phyloP scores from a whole-genome alignment of 2,113 vertebrate genomes.

The Burhinus oedicnemus region DNA sequence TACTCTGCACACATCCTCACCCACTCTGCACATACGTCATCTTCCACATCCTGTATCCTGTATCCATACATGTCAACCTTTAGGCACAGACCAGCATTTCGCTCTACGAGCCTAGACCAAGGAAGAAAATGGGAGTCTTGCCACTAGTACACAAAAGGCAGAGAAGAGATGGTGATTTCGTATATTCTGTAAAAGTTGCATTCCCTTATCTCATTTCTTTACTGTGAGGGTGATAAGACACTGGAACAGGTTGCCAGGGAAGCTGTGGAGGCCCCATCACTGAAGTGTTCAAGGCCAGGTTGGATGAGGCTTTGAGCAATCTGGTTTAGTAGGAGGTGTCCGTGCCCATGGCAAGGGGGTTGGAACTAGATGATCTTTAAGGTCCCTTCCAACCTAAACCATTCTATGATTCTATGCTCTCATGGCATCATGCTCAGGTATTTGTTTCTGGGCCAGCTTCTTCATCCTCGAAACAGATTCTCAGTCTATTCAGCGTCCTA shows the following conservation, averaged over 20 bases:
- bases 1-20: not conserved
- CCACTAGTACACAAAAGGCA: not conserved
- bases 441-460: not conserved
- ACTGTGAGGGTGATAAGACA: too few species aligned
- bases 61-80: not conserved
- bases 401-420: not conserved
- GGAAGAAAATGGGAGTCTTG: not conserved
- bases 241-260: too few species aligned
- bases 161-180: not conserved
- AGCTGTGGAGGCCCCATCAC: too few species aligned
- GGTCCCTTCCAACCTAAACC: too few species aligned
- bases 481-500: not conserved
- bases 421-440: not conserved
- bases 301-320: too few species aligned
- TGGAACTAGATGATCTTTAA: too few species aligned
- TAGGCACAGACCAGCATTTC: not conserved
- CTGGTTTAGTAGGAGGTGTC: too few species aligned
- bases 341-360: too few species aligned
- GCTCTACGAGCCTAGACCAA: not conserved
- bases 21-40: not conserved
- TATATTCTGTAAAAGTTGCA: not conserved
- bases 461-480: not conserved
- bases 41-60: not conserved
- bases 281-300: too few species aligned
- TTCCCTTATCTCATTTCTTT: not conserved